A percentile compares a stretch with the other conserved stretches of the same genome.
Conservation (phyloP, 2,797 vertebrate species). For the Amblyopsis hoosieri region DNA sequence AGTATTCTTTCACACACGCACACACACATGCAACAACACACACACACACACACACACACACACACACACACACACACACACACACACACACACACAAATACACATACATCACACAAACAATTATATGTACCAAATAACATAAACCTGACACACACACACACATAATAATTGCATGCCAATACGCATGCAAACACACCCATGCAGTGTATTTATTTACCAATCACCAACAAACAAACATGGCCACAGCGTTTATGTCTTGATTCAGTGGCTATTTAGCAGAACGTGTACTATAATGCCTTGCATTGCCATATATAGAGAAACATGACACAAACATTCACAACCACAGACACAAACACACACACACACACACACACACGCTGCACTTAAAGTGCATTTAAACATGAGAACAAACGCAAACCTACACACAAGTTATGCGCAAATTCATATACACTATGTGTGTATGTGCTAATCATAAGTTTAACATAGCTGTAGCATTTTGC, state of each 20-base stretch:
- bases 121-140: neutral
- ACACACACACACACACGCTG: constrained; percentile 15
- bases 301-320: constrained; percentile 56
- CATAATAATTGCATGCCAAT: constrained; percentile 21
- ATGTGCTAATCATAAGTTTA: constrained; percentile 54
- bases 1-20: constrained; percentile 32
- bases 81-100: neutral
- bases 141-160: neutral
- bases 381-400: constrained; percentile 6
- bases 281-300: constrained; percentile 53
- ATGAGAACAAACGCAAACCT: constrained; percentile 21
- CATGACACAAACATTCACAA: constrained; percentile 41
- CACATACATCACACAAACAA: neutral
- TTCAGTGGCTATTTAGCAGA: constrained; percentile 60
- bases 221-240: constrained; percentile 11
- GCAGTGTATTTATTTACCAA: neutral
- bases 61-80: neutral
- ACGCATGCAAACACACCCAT: neutral
- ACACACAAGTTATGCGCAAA: constrained; percentile 22
- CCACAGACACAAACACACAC: constrained; percentile 28
- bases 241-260: constrained; percentile 51
- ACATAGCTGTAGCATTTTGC: constrained; percentile 78
- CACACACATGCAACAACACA: neutral
- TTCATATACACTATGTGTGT: constrained; percentile 63
- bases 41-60: constrained; percentile 6